Evolutionary conservation across 2,797 vertebrate genomes (phyloP).

Genomic region (Phataginus tricuspis): DNA sequence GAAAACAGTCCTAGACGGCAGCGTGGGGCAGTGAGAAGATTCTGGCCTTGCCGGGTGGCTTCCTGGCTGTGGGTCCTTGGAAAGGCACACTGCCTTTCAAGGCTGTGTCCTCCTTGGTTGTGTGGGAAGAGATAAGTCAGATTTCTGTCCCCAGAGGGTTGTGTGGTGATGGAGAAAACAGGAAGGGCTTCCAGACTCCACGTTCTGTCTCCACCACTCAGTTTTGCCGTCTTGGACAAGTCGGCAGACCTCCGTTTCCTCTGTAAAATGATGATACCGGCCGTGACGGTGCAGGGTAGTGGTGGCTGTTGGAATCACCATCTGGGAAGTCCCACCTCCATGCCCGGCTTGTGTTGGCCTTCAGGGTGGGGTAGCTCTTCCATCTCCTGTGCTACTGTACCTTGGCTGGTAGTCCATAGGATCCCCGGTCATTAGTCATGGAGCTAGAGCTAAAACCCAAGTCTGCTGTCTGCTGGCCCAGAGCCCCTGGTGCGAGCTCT

Average conservation of each 20-base stretch:
- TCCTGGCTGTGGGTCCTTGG: background rate
- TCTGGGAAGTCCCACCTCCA: background rate
- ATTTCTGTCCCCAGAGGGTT: background rate
- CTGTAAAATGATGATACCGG: slow-evolving; percentile 26
- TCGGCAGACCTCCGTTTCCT: slow-evolving; percentile 4
- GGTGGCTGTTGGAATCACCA: background rate
- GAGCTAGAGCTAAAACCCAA: background rate
- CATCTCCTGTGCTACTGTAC: background rate
- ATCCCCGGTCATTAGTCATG: background rate
- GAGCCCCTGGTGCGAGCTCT: background rate
- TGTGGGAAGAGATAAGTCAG: background rate
- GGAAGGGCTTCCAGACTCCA: background rate
- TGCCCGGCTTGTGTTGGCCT: background rate
- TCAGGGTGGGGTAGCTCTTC: background rate
- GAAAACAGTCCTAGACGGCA: background rate
- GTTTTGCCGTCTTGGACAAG: background rate
- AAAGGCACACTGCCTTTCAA: background rate
- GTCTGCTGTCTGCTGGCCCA: background rate
- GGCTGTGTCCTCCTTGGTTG: background rate
- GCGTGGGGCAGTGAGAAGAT: background rate
- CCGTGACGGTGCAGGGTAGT: background rate
- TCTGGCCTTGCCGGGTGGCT: background rate
- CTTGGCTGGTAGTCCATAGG: background rate
- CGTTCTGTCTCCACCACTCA: background rate
- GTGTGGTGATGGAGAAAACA: background rate